Evolutionary conservation across 2,113 vertebrate genomes (phyloP).

Genomic region (Natator depressus): DNA sequence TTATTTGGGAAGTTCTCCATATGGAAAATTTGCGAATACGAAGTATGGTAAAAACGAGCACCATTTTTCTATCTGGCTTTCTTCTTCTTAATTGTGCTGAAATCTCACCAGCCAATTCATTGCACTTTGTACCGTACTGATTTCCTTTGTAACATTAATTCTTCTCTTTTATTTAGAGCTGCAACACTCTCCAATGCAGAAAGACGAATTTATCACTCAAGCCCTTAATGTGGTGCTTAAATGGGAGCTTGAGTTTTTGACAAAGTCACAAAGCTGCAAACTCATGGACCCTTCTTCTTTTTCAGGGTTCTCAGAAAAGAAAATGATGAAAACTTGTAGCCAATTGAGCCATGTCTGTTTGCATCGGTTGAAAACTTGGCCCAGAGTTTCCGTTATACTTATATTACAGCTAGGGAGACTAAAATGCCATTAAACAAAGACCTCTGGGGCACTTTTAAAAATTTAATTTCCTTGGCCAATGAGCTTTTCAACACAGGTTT

Average conservation of each 20-base stretch:
- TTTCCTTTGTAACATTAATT: neutral
- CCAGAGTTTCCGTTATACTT: neutral
- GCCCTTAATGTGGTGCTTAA: neutral
- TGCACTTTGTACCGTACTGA: neutral
- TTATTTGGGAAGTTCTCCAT: neutral
- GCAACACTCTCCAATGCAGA: neutral
- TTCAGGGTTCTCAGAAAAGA: neutral
- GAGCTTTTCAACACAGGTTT: neutral
- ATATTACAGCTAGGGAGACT: neutral
- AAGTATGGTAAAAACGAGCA: neutral
- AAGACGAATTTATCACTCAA: neutral
- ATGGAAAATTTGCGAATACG: neutral
- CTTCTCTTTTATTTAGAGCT: neutral
- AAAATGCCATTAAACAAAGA: neutral
- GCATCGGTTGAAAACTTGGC: neutral
- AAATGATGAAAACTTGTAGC: neutral
- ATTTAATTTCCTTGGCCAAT: neutral
- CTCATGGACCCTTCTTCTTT: neutral
- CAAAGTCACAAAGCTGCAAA: neutral
- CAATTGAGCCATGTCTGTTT: neutral
- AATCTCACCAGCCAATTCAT: neutral
- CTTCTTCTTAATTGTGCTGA: fast-evolving
- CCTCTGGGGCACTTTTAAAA: neutral
- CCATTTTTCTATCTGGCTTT: neutral
- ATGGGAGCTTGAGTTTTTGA: neutral